A percentile compares a stretch with the other conserved stretches of the same genome.
These are phyloP conservation scores for Astyanax mexicanus DNA, from an alignment of 2,797 vertebrate genomes.

Conservation along the genomic window DNA sequence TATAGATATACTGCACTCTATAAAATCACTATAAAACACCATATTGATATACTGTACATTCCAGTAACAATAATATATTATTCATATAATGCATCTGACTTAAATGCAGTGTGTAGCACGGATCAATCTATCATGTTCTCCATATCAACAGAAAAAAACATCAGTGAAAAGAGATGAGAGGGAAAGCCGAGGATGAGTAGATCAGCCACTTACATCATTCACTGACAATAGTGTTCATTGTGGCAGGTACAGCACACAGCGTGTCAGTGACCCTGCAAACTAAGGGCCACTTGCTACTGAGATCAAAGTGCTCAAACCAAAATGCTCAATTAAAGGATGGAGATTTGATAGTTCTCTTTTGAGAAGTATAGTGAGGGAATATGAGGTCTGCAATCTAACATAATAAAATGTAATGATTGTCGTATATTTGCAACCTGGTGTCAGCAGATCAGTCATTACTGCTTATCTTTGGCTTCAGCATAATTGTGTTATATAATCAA, in stretches of 20 bases:
- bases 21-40: not conserved
- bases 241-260: not conserved
- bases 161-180: slow-evolving; percentile 3
- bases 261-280: slow-evolving; percentile 11
- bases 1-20: not conserved
- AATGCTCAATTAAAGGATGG: not conserved
- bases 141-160: not conserved
- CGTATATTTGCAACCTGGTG: too few relatives aligned
- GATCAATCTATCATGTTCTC: not conserved
- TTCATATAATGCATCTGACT: too few relatives aligned
- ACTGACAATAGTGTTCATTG: not conserved
- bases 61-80: not conserved
- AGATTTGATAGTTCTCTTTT: too few relatives aligned
- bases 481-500: too few relatives aligned
- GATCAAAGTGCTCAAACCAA: not conserved
- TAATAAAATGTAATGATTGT: too few relatives aligned
- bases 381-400: too few relatives aligned
- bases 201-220: not conserved
- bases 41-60: not conserved
- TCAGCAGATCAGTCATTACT: too few relatives aligned
- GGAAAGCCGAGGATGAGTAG: slow-evolving; percentile 25
- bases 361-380: too few relatives aligned
- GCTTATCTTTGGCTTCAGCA: too few relatives aligned
- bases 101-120: too few relatives aligned
- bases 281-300: not conserved